These are phyloP conservation scores for Bergia sp. DNA, from an alignment of 92 coral and sea anemone genomes.

Conservation along the genomic window DNA sequence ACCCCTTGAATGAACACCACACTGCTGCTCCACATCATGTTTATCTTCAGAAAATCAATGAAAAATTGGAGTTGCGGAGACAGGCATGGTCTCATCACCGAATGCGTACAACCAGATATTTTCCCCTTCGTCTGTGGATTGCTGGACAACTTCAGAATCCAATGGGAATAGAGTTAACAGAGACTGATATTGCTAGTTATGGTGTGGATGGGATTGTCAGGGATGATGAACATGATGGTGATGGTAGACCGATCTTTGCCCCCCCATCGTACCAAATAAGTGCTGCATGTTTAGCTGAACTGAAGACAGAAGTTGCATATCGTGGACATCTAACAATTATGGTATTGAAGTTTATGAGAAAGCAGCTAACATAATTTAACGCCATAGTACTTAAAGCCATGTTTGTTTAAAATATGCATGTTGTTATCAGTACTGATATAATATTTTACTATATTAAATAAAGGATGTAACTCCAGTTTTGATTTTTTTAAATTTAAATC, in stretches of 20 bases:
- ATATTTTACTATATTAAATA: too few species aligned
- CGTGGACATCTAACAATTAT: conserved; percentile 22
- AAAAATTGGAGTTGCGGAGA: conserved; percentile 65
- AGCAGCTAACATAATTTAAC: conserved; percentile 2
- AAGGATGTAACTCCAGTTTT: too few species aligned
- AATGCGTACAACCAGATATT: conserved; percentile 72
- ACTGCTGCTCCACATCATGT: conserved; percentile 70
- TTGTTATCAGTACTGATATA: too few species aligned
- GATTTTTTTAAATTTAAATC: too few species aligned
- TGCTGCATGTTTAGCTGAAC: conserved; percentile 13
- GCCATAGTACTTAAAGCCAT: conserved; percentile 10
- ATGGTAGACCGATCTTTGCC: conserved; percentile 1
- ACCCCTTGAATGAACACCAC: conserved; percentile 66
- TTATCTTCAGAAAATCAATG: conserved; percentile 59
- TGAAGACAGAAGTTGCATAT: background rate
- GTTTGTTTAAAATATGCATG: background rate
- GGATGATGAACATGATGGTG: background rate
- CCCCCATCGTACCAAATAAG: conserved; percentile 3
- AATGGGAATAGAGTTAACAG: conserved; percentile 54
- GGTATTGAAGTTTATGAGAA: conserved; percentile 13
- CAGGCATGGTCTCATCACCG: conserved; percentile 80
- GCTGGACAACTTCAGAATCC: conserved; percentile 75
- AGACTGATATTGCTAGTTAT: background rate
- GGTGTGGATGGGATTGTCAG: conserved; percentile 18
- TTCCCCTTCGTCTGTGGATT: conserved; percentile 70